Percentiles rank a stretch among this genome's conserved stretches.
Evolutionary conservation across 2,888 invertebrate species (phyloP).

Genomic region (Harpalus rufipes): DNA sequence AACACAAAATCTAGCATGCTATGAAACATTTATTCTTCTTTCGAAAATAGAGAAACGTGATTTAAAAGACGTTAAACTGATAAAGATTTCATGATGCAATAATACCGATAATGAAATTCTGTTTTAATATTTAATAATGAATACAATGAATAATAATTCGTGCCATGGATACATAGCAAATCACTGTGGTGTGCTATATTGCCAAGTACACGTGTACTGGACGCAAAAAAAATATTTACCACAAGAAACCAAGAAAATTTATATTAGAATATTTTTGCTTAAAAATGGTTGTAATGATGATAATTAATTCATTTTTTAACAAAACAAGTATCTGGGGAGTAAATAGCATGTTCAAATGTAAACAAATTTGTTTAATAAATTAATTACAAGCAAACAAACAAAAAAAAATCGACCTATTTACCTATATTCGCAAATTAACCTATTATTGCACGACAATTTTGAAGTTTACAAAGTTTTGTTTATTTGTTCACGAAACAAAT

Average conservation of each 20-base stretch:
- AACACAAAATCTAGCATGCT: background rate
- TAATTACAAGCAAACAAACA: conserved; percentile 12
- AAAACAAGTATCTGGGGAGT: conserved; percentile 23
- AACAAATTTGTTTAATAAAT: conserved; percentile 37
- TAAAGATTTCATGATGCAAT: conserved; percentile 13
- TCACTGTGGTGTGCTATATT: background rate
- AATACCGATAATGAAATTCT: conserved; percentile 21
- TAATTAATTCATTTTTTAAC: conserved; percentile 27
- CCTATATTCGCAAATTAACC: background rate
- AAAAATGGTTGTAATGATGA: no score
- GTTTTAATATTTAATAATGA: conserved; percentile 42
- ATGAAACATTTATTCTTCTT: background rate
- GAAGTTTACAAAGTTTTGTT: no score
- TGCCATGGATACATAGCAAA: conserved; percentile 29
- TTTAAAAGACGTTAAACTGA: background rate
- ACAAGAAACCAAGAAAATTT: background rate
- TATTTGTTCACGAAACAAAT: no score
- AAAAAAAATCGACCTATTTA: conserved; percentile 12
- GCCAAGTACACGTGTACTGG: conserved; percentile 9
- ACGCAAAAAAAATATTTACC: no score
- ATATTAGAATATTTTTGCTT: no score
- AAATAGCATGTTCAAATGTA: conserved; percentile 29
- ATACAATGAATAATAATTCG: conserved; percentile 30
- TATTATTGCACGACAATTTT: no score
- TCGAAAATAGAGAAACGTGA: background rate